Conservation (phyloP, 2,797 vertebrate species). For the Cirrhinus mrigala region DNA sequence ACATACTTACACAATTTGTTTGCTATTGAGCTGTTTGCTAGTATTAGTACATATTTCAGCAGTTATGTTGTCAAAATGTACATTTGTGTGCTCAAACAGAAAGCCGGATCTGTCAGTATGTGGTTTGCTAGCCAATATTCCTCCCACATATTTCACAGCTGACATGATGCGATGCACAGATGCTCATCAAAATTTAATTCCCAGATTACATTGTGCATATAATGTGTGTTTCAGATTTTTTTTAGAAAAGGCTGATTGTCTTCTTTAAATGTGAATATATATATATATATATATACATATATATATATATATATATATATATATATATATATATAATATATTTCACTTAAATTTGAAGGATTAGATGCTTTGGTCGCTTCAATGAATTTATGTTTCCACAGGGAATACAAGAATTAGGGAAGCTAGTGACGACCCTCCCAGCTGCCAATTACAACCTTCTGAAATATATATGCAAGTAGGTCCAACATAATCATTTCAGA, state of each 20-base stretch:
- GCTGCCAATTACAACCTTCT: slow-evolving; percentile 95
- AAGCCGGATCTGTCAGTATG: not conserved
- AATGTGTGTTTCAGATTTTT: not conserved
- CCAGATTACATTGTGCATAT: not conserved
- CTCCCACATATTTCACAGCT: slow-evolving; percentile 40
- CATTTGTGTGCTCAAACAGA: not conserved
- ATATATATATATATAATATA: not conserved
- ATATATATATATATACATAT: too few relatives aligned
- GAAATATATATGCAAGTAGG: slow-evolving; percentile 97
- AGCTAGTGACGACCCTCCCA: slow-evolving; percentile 90
- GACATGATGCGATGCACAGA: slow-evolving; percentile 25
- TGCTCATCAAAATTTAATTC: not conserved
- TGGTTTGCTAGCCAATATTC: slow-evolving; percentile 9
- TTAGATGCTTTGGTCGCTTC: not conserved
- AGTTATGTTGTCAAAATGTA: not conserved
- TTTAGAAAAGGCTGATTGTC: not conserved
- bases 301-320: not conserved
- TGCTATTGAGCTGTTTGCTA: not conserved
- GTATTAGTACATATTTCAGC: not conserved
- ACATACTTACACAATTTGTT: not conserved
- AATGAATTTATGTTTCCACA: slow-evolving; percentile 62
- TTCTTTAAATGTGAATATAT: not conserved
- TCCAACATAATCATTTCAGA: slow-evolving; percentile 39
- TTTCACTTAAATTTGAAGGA: not conserved
- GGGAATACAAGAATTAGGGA: slow-evolving; percentile 91